A percentile compares a stretch with the other conserved stretches of the same genome.
phyloP scores from a whole-genome alignment of 2,113 vertebrate species.

The Pteropus alecto region DNA sequence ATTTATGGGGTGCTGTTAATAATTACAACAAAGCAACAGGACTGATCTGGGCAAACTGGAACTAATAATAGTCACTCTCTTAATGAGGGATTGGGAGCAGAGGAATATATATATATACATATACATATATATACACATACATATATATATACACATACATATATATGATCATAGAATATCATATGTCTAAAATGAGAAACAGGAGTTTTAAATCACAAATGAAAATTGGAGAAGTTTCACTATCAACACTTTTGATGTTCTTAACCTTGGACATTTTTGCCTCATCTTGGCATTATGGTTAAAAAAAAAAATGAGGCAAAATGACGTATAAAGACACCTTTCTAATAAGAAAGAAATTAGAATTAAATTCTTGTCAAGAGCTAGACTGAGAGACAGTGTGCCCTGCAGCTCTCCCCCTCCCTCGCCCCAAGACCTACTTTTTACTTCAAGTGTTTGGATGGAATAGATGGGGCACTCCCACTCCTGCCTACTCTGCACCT shows the following conservation, averaged over 20 bases:
- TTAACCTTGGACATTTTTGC: background rate
- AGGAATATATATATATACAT: background rate
- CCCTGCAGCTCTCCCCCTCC: background rate
- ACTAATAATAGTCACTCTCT: background rate
- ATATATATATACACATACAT: too few species aligned
- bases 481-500: too few species aligned
- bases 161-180: too few species aligned
- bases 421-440: background rate
- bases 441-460: background rate
- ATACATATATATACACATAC: too few species aligned
- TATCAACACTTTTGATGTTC: background rate
- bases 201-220: conserved; percentile 17
- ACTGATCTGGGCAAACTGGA: background rate
- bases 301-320: background rate
- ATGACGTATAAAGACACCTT: background rate
- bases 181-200: conserved; percentile 21
- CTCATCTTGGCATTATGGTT: background rate
- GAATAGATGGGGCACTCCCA: background rate
- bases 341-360: background rate
- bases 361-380: background rate
- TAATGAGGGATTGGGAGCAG: background rate
- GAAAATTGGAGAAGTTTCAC: background rate
- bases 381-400: background rate
- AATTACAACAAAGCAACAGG: background rate
- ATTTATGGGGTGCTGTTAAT: background rate